Evolutionary conservation across 1,140 invertebrate species (phyloP), one percentile per base, ranked within the genome.

Genomic region (Macrosteles quadrilineatus): DNA sequence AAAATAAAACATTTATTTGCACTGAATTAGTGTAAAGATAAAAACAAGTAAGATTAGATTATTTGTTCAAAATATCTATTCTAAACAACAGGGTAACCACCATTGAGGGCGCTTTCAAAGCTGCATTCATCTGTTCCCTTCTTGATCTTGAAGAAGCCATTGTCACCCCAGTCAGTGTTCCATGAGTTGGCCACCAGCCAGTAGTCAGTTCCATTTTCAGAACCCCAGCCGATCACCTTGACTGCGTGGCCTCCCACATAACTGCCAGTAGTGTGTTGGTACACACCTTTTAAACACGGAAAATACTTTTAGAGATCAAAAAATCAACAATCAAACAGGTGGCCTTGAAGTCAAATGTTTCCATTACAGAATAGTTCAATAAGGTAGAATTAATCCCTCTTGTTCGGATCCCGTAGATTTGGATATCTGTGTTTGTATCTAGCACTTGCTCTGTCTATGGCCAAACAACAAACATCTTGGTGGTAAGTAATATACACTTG

Each of bases 211-310:
- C 71, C 71, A 21, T 69, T 63, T 57, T 74, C 71, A 19, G 27
- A 36, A 21, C 75, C 89, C 85, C 87, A 90, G 21, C 95, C 95
- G 9, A 97, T 81, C 32, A 97, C 90, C 77, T 90, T 91, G 32
- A 97, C 89, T 23, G 95, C 95, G 81, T 97, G 95, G 4, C 94
- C 94, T 31, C 94, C 95, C 25, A 94, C 83, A 21, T 82, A 83
- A n/a, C 84, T 78, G 47, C 94, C 93, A 47, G 84, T 81, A 0
- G 87, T 86, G 78, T 96, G 92, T 77, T 92, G 85, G 79, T 97
- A 97, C 21, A 72, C 50, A 36, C 71, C 71, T 72, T 25, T 2
- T 64, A 69, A 32, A 47, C 40, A 50, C 2, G 25, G 11, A 45
- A 27, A 50, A 6, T 36, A 36, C 32, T 2, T 21, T 3, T 57